Conservation (phyloP, 2,888 invertebrate species). For the Elegia similella region DNA sequence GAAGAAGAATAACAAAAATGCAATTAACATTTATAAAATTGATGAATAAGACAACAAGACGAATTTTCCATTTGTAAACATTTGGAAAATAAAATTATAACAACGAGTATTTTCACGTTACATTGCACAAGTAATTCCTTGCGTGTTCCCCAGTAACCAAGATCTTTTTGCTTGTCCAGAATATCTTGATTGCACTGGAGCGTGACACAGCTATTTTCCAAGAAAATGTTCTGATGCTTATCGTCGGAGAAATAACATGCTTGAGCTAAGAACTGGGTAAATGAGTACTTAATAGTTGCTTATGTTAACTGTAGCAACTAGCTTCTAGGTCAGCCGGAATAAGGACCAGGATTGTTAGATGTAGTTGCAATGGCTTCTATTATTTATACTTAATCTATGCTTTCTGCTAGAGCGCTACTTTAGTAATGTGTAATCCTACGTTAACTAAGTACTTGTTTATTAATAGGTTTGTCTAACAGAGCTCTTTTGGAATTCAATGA, state of each 20-base stretch:
- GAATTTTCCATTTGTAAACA: no score
- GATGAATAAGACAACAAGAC: no score
- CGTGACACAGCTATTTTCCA: slow-evolving; percentile 21
- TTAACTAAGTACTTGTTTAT: neutral
- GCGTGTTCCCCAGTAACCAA: slow-evolving; percentile 1
- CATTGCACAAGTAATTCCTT: neutral
- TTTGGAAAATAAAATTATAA: neutral
- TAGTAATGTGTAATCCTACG: neutral
- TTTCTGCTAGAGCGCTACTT: neutral
- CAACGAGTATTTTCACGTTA: neutral
- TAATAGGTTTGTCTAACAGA: no score
- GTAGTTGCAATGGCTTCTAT: neutral
- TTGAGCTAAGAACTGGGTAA: slow-evolving; percentile 32
- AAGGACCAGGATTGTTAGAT: neutral
- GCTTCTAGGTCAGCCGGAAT: slow-evolving; percentile 5
- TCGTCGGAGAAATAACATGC: slow-evolving; percentile 27
- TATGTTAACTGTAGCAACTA: slow-evolving; percentile 4
- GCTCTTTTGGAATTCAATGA: no score
- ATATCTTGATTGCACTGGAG: slow-evolving; percentile 15
- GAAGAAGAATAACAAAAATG: no score
- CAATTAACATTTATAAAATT: no score
- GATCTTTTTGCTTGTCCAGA: slow-evolving; percentile 10
- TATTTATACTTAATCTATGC: neutral
- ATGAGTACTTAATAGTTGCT: slow-evolving; percentile 21
- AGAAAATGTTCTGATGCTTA: slow-evolving; percentile 23